A percentile compares a stretch with the other conserved stretches of the same genome.
These are phyloP conservation scores for Ovis canadensis DNA, from an alignment of 2,113 vertebrate genomes.

Conservation along the genomic window DNA sequence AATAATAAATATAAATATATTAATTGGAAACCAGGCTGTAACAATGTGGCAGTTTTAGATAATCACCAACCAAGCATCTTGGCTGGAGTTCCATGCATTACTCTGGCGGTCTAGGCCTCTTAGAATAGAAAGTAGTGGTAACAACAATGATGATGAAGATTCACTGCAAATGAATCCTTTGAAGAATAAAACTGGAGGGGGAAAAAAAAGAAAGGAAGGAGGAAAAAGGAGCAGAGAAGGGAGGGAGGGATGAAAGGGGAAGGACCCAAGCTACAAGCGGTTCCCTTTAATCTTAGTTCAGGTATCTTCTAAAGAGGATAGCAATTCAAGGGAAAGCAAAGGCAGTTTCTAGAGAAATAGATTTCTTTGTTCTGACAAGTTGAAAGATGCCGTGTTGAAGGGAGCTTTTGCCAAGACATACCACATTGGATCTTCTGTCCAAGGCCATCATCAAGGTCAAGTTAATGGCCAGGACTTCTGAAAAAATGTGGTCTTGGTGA, in stretches of 20 bases:
- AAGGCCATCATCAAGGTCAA: neutral
- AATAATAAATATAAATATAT: neutral
- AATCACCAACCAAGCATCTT: neutral
- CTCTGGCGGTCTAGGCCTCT: neutral
- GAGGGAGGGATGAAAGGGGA: neutral
- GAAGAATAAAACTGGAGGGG: neutral
- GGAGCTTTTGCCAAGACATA: neutral
- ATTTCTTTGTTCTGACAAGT: neutral
- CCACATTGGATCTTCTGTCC: neutral
- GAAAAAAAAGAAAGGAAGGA: neutral
- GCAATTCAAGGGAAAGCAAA: neutral
- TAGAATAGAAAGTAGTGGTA: neutral
- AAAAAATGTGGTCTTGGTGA: neutral
- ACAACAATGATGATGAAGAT: neutral
- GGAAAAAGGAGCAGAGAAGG: neutral
- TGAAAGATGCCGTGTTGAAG: neutral
- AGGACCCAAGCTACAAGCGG: rapidly evolving
- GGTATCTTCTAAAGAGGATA: neutral
- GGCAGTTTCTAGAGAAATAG: neutral
- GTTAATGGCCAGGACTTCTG: neutral
- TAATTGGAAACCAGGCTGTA: neutral
- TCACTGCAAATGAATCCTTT: neutral
- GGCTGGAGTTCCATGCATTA: neutral
- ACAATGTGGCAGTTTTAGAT: neutral
- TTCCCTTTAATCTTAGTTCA: neutral